Evolutionary conservation across 2,888 invertebrate genomes (phyloP).

Genomic region (Biston stratarius): DNA sequence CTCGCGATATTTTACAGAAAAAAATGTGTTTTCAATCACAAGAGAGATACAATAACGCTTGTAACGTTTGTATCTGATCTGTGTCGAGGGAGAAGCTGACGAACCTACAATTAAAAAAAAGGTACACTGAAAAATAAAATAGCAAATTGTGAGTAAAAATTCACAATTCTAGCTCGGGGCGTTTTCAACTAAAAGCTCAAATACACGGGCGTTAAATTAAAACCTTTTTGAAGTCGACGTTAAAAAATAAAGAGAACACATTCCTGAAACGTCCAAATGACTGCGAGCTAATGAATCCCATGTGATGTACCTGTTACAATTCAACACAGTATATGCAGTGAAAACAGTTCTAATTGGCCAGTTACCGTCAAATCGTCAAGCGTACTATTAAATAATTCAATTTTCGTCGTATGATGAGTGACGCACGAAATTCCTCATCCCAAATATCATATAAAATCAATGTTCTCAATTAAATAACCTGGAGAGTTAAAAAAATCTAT

Average conservation of each 20-base stretch:
- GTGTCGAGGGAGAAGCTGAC: no score
- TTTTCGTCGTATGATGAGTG: no score
- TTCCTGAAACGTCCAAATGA: constrained; percentile 42
- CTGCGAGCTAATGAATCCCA: constrained; percentile 44
- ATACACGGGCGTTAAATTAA: constrained; percentile 39
- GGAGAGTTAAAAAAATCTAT: no score
- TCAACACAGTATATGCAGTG: constrained; percentile 24
- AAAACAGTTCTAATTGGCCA: background rate
- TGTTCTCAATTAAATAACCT: no score
- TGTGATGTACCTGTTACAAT: constrained; percentile 34
- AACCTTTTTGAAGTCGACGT: constrained; percentile 37
- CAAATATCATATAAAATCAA: no score
- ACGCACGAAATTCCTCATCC: no score
- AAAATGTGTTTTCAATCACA: no score
- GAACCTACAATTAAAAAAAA: no score
- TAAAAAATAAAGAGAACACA: constrained; percentile 36
- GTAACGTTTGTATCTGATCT: no score
- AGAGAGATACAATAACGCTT: no score
- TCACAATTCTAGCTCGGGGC: constrained; percentile 16
- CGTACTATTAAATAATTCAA: no score
- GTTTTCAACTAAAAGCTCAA: constrained; percentile 29
- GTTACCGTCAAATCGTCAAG: background rate
- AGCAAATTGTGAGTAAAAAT: constrained; percentile 21
- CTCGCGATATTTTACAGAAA: no score
- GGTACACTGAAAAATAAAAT: constrained; percentile 1